Base-by-base conservation (phyloP, 2,888 invertebrate species). In the Dysmachus trigonus region DNA sequence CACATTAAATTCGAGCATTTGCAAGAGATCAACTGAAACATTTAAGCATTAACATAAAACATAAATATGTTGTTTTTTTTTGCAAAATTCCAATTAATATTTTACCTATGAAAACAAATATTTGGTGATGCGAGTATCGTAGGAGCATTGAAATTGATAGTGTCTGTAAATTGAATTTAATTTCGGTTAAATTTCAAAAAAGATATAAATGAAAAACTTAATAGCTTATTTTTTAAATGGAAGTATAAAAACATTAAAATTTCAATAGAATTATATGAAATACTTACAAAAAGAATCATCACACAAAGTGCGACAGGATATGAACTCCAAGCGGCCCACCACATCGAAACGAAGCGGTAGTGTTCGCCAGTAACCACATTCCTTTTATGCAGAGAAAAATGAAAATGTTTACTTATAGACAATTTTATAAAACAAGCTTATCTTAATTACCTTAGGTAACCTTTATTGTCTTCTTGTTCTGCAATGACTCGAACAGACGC, bases 41-140 rank as follows among this genome's bases (percentile, higher is more conserved):
- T 92, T 62, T 13, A 62, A 89, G 86, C 30, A 30, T 51, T 51
- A 51, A 15, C 62, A 33, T 41, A 33, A 82, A 33, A n/a, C n/a
- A n/a, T n/a, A 62, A 53, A 62, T 51, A 27, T 22, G n/a, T n/a
- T n/a, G n/a, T 18, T 13, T 31, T 71, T n/a, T 62, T 31, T 31
- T 22, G 0, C 5, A 30, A 6, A 38, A 30, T 35, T 22, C 18
- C 51, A n/a, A 13, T n/a, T 51, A n/a, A 81, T 53, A 71, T 95
- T 96, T 96, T 93, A 98, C 98, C 98, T 90, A 99, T 99, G 91
- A 99, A 99, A 88, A 99, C 96, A 93, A 99, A 99, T 91, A 99
- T 99, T 93, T 99, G 99, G 92, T 99, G 99, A 93, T 99, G 99
- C 13, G 99, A 99, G 93, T 99, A 99, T 82, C 99, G 95, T 89